Evolutionary conservation across 2,797 vertebrate genomes (phyloP).

Genomic region (Acipenser transmontanus): DNA sequence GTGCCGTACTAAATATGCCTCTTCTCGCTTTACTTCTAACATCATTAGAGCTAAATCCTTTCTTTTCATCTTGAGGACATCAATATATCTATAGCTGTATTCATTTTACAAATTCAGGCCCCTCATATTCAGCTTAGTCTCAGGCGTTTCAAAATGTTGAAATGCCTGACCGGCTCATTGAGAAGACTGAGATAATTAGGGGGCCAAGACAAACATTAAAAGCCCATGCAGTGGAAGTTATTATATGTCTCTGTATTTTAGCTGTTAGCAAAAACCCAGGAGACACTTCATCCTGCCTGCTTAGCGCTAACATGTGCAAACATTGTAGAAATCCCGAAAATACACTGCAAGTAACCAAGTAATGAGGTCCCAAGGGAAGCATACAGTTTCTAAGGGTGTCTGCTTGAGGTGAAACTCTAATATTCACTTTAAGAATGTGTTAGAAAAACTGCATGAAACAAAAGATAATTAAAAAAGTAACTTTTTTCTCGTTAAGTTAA

Average conservation of each 20-base stretch:
- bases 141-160: slow-evolving; percentile 24
- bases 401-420: slow-evolving; percentile 27
- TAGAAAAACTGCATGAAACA: slow-evolving; percentile 50
- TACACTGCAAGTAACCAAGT: slow-evolving; percentile 41
- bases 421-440: slow-evolving; percentile 46
- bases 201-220: slow-evolving; percentile 45
- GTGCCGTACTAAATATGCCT: too few relatives aligned
- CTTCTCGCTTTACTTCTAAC: too few relatives aligned
- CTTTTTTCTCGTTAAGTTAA: slow-evolving; percentile 47
- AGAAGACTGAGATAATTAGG: slow-evolving; percentile 41
- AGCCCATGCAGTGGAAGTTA: slow-evolving; percentile 38
- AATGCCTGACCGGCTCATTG: slow-evolving; percentile 35
- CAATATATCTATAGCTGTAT: slow-evolving; percentile 22
- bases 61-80: too few relatives aligned
- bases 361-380: slow-evolving; percentile 63
- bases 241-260: slow-evolving; percentile 40
- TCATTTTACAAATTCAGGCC: slow-evolving; percentile 26
- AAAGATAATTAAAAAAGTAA: slow-evolving; percentile 43
- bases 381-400: slow-evolving; percentile 53
- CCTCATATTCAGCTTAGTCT: slow-evolving; percentile 12
- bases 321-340: slow-evolving; percentile 54
- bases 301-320: slow-evolving; percentile 60
- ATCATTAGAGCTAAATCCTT: too few relatives aligned
- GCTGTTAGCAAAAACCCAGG: slow-evolving; percentile 47
- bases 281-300: slow-evolving; percentile 48